A percentile compares a stretch with the other conserved stretches of the same genome.
Evolutionary conservation across 2,797 vertebrate species (phyloP).

Genomic region (Chelidonichthys spinosus): DNA sequence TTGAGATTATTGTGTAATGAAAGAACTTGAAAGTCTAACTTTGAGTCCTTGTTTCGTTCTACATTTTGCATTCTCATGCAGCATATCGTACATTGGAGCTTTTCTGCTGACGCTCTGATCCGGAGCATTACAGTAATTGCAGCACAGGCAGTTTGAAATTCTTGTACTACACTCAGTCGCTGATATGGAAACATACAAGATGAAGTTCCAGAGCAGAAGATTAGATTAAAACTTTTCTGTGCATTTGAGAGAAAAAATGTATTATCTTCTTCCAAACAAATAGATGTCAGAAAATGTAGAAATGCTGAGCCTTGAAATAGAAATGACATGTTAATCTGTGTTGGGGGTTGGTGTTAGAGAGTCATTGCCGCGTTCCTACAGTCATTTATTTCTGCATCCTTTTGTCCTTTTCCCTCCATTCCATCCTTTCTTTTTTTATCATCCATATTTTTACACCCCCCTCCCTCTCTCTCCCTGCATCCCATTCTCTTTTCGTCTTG

Average conservation of each 20-base stretch:
- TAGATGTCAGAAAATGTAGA: slow-evolving; percentile 13
- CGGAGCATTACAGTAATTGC: neutral
- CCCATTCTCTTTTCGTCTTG: slow-evolving; percentile 58
- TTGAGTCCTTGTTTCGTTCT: neutral
- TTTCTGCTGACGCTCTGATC: slow-evolving; percentile 21
- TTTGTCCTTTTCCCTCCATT: slow-evolving; percentile 10
- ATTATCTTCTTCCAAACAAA: slow-evolving; percentile 29
- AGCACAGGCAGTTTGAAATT: slow-evolving; percentile 9
- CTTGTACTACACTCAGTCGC: neutral
- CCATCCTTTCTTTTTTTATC: neutral
- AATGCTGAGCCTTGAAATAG: slow-evolving; percentile 18
- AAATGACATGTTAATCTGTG: slow-evolving; percentile 33
- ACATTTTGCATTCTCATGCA: slow-evolving; percentile 9
- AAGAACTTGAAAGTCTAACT: neutral
- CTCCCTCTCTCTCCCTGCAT: slow-evolving; percentile 53
- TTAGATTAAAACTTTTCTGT: slow-evolving; percentile 32
- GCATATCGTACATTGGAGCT: slow-evolving; percentile 13
- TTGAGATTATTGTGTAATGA: slow-evolving; percentile 3
- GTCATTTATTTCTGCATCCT: slow-evolving; percentile 7
- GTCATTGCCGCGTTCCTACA: slow-evolving; percentile 25
- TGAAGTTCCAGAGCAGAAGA: slow-evolving; percentile 30
- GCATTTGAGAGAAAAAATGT: slow-evolving; percentile 19
- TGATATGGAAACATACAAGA: slow-evolving; percentile 23
- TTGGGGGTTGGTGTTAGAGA: neutral
- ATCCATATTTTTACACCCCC: slow-evolving; percentile 24